A percentile compares a stretch with the other conserved stretches of the same genome.
Evolutionary conservation across 2,113 vertebrate genomes (phyloP).

Genomic region (Prionailurus bengalensis): DNA sequence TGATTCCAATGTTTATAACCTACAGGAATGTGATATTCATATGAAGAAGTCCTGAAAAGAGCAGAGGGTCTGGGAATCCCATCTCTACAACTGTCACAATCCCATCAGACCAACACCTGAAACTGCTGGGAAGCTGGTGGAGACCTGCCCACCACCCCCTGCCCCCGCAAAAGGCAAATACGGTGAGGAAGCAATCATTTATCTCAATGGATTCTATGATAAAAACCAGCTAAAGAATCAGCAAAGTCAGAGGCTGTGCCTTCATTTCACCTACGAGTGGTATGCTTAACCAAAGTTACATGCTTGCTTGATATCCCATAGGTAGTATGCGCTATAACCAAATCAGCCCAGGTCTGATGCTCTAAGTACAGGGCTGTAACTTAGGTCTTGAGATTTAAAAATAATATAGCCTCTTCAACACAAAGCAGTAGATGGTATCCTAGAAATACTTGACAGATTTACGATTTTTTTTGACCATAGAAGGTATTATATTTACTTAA

Average conservation of each 20-base stretch:
- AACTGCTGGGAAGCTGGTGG: neutral
- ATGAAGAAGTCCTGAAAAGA: neutral
- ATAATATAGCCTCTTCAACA: neutral
- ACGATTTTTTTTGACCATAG: neutral
- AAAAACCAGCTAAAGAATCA: neutral
- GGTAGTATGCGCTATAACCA: neutral
- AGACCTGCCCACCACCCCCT: neutral
- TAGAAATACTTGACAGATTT: neutral
- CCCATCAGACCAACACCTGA: neutral
- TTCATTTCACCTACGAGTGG: neutral
- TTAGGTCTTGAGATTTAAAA: constrained; percentile 4
- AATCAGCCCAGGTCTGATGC: neutral
- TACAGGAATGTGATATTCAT: neutral
- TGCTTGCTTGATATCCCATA: neutral
- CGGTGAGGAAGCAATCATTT: neutral
- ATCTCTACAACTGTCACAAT: neutral
- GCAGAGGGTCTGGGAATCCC: neutral
- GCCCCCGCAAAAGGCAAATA: neutral
- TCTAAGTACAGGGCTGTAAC: neutral
- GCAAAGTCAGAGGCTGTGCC: neutral
- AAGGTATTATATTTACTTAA: constrained; percentile 12
- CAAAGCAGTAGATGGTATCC: neutral
- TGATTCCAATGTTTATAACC: neutral
- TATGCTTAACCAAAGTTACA: neutral
- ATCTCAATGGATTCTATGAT: neutral